phyloP scores from a whole-genome alignment of 2,888 invertebrate genomes.

The Rhamnusium bicolor region DNA sequence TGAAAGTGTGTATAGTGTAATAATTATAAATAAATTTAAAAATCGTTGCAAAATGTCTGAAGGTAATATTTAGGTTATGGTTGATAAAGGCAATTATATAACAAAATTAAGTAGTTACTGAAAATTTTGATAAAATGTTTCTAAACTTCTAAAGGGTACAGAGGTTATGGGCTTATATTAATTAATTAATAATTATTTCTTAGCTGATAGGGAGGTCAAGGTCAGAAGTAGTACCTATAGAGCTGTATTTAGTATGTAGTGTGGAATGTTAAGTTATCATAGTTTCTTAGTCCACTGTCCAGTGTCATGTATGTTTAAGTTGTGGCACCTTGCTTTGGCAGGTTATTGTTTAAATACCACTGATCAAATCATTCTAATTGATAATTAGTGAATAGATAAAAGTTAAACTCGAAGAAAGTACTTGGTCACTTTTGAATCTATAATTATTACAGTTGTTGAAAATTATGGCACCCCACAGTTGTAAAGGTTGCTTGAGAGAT shows the following conservation, averaged over 20 bases:
- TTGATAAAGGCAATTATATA: neutral
- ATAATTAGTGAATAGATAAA: neutral
- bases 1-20: neutral
- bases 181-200: conserved; percentile 5
- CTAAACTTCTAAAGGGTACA: neutral
- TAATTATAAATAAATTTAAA: neutral
- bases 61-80: conserved; percentile 4
- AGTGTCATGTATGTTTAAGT: conserved; percentile 12
- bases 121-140: neutral
- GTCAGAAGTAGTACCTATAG: conserved; percentile 33
- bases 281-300: neutral
- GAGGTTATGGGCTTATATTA: conserved; percentile 16
- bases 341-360: neutral
- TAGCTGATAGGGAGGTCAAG: conserved; percentile 37
- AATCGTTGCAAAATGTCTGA: neutral
- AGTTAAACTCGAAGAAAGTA: neutral
- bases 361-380: neutral
- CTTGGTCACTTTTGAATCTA: neutral
- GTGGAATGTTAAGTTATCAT: conserved; percentile 3
- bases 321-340: conserved; percentile 4
- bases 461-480: conserved; percentile 73
- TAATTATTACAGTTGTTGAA: conserved; percentile 33
- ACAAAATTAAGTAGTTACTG: neutral
- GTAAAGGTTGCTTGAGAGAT: conserved; percentile 71
- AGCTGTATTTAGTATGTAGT: conserved; percentile 1